Base-by-base conservation (phyloP, 2,113 vertebrate species). In the Vireo altiloquus region DNA sequence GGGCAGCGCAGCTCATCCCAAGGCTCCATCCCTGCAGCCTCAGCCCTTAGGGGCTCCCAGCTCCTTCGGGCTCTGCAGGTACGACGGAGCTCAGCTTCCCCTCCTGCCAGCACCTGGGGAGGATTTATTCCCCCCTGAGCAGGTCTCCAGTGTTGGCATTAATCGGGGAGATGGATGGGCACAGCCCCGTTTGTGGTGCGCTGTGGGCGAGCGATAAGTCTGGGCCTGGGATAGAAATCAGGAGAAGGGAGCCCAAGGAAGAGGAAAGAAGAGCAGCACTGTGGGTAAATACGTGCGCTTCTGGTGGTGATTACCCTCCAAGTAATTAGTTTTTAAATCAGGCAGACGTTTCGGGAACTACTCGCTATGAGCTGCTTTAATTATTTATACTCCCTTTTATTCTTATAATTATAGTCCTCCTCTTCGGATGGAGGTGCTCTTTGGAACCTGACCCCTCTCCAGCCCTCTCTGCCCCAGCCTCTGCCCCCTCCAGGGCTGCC, bases 291-390 rank as follows among this genome's bases (percentile, higher is more conserved):
- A 46, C 39, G 46, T 57, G 77, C 5, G 2, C 88, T 94, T 89
- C 95, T 84, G 93, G 74, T 92, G 74, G 87, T 86, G 54, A 97
- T 92, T 86, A 93, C 86, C 89, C 80, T 94, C 92, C 69, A 66
- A 91, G 94, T 97, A 96, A 97, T 98, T 98, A 96, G 96, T 97
- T 95, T 97, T 97, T 97, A 96, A 97, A 97, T 95, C 92, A 96
- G 95, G 96, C 94, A 94, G 96, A 95, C 39, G 7, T 95, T 97
- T 96, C 93, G 52, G 95, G 96, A 95, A 89, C 92, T 85, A 78
- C 91, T 97, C 18, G 23, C 88, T 92, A 87, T 71, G 89, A 95
- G 95, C 93, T 37, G 89, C 87, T 97, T 97, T 95, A 95, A 97
- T 97, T 95, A 97, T 97, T 97, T 95, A 95, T 90, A 59, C 70